Evolutionary conservation across 1,140 invertebrate genomes (phyloP), one percentile per base, ranked within the genome.

Genomic region (Temnothorax nylanderi): DNA sequence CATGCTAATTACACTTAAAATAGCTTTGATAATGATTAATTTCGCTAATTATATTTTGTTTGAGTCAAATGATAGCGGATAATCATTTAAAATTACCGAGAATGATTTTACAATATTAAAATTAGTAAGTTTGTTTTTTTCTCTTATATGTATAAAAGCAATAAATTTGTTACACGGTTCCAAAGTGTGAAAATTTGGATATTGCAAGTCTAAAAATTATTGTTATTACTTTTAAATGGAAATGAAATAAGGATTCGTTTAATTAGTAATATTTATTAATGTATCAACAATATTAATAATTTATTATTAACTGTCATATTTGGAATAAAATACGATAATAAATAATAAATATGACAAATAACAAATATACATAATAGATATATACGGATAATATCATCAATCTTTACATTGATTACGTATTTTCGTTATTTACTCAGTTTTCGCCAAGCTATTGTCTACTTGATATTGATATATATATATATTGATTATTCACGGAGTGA

Each of bases 21-120:
- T 88, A 85, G 80, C 56, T 60, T 85, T 18, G 18, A 58, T 89
- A 88, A 89, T 85, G 65, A 75, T 26, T 18, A 60, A 8, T 81
- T 34, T 76, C 41, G 44, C 0, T 44, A 62, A 77, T 60, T 49
- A 49, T 49, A 34, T 72, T 37, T 0, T 7, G 34, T 37, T 65
- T 3, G 26, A 34, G 13, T 18, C 26, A 6, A 13, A 32, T 64
- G 32, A 62, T 64, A 34, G 18, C 13, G 32, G 13, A 37, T 65
- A 37, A 65, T 37, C 0, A n/a, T 62, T 62, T 62, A 34, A n/a
- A 65, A 18, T 0, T 10, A 2, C 6, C 2, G 6, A 34, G 18
- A 65, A 65, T 65, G 37, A n/a, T 65, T 65, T 64, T 64, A 21
- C 2, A 3, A 56, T 56, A 62, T 34, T 62, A 3, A n/a, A 37